phyloP scores from a whole-genome alignment of 1,140 invertebrate genomes.

The Thaumatotibia leucotreta region DNA sequence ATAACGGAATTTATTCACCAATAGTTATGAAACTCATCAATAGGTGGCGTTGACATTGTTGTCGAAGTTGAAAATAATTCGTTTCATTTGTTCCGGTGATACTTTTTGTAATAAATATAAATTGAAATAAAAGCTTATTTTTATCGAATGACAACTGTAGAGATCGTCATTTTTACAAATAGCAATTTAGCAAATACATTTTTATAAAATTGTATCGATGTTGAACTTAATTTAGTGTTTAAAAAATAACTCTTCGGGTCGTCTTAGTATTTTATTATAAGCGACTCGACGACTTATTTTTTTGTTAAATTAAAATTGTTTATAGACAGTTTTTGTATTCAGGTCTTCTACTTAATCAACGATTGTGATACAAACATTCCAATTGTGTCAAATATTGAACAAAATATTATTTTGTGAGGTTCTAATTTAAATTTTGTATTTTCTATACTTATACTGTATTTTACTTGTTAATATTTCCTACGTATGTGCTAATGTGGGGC shows the following conservation, averaged over 20 bases:
- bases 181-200: conserved; percentile 11
- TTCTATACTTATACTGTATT: background rate
- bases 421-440: background rate
- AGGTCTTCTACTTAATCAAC: background rate
- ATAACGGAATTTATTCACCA: background rate
- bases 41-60: background rate
- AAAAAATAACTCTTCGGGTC: conserved; percentile 8
- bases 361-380: conserved; percentile 9
- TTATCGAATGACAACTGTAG: background rate
- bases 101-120: background rate
- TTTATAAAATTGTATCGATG: conserved; percentile 6
- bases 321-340: background rate
- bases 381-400: conserved; percentile 1
- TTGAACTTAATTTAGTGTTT: background rate
- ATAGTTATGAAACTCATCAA: background rate
- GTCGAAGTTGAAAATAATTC: background rate
- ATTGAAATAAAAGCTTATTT: conserved; percentile 1
- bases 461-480: background rate
- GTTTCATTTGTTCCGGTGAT: background rate
- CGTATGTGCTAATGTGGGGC: background rate
- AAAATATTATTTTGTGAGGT: conserved; percentile 1
- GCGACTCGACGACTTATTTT: conserved; percentile 6
- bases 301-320: background rate
- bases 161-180: conserved; percentile 10
- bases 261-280: background rate